Evolutionary conservation across 2,797 vertebrate species (phyloP).

Genomic region (Hypotaenidia philippensis): DNA sequence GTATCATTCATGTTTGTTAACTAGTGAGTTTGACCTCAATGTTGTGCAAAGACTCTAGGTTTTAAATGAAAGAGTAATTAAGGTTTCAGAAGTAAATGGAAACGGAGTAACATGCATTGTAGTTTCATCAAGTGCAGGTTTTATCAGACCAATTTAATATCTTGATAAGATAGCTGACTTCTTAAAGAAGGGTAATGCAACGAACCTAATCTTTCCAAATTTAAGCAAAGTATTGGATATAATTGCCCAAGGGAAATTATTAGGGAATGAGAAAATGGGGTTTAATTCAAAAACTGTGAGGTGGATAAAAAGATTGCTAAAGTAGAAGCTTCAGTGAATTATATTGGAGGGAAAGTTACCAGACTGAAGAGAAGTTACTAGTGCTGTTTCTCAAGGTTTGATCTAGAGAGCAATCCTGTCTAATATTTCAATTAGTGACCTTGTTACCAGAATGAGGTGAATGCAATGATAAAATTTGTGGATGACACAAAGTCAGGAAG

Average conservation of each 20-base stretch:
- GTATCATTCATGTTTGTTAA: not conserved
- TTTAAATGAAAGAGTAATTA: not conserved
- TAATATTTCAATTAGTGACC: constrained; percentile 10
- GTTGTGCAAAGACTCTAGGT: not conserved
- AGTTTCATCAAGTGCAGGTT: not conserved
- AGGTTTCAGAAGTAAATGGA: not conserved
- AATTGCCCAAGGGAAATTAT: constrained; percentile 5
- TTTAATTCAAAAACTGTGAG: constrained; percentile 6
- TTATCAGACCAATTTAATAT: not conserved
- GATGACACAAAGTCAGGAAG: not conserved
- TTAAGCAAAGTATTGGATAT: not conserved
- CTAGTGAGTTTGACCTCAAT: not conserved
- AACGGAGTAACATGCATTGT: not conserved
- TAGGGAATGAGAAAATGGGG: not conserved
- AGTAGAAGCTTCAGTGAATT: not conserved
- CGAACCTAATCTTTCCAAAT: constrained; percentile 13
- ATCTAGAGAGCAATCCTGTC: not conserved
- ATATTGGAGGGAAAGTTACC: not conserved
- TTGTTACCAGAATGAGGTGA: not conserved
- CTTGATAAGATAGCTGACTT: not conserved
- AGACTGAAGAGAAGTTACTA: not conserved
- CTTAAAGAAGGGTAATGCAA: constrained; percentile 13
- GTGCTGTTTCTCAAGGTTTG: not conserved
- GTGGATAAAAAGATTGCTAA: not conserved
- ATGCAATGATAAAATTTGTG: not conserved